Conservation (phyloP, 2,888 invertebrate species). For the Scelioninae gen. 1 region DNA sequence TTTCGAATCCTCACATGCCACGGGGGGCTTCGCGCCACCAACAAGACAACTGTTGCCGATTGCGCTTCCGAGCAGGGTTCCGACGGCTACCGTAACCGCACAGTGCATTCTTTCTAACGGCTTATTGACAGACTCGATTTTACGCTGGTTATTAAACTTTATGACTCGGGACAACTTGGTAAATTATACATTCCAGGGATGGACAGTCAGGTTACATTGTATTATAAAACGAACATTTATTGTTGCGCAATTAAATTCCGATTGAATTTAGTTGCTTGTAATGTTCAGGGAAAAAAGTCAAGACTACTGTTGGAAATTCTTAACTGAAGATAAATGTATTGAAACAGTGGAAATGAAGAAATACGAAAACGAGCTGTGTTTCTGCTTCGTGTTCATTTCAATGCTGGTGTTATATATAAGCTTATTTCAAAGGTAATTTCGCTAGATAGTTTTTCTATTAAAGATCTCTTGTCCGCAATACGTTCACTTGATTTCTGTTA, state of each 20-base stretch:
- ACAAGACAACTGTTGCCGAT: constrained; percentile 59
- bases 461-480: constrained; percentile 25
- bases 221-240: background rate
- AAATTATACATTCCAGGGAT: background rate
- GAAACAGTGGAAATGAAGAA: no score
- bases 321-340: no score
- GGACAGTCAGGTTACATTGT: background rate
- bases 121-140: constrained; percentile 51
- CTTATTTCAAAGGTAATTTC: constrained; percentile 16
- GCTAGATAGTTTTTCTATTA: constrained; percentile 9
- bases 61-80: constrained; percentile 51
- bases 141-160: constrained; percentile 45
- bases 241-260: background rate
- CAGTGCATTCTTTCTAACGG: constrained; percentile 28
- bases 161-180: constrained; percentile 21
- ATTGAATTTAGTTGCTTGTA: background rate
- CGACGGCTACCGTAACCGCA: constrained; percentile 63
- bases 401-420: background rate
- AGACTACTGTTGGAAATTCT: no score
- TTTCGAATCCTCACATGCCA: constrained; percentile 76
- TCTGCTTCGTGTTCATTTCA: no score
- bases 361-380: no score
- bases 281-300: no score
- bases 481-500: constrained; percentile 56
- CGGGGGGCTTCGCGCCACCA: constrained; percentile 78